A percentile compares a stretch with the other conserved stretches of the same genome.
Conservation (phyloP, 2,888 invertebrate genomes). For the Tetragnatha montana region DNA sequence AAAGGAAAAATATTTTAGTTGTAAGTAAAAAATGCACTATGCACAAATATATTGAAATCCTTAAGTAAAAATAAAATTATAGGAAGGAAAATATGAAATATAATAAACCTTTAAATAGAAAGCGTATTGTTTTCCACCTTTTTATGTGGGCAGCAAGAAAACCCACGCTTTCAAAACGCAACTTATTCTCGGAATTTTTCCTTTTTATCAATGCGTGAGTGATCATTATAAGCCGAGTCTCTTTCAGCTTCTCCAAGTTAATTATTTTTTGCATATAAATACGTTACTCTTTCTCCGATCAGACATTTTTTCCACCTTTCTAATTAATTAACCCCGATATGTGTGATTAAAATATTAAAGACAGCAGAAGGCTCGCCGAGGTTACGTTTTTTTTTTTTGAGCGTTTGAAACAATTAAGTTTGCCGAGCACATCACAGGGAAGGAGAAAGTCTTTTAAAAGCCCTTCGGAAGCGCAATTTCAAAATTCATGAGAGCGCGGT, state of each 20-base stretch:
- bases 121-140: background rate
- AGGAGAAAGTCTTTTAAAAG: conserved; percentile 2
- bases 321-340: conserved; percentile 23
- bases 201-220: background rate
- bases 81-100: background rate
- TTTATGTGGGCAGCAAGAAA: background rate
- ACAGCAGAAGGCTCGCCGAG: background rate
- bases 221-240: background rate
- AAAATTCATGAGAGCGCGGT: conserved; percentile 34
- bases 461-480: conserved; percentile 14
- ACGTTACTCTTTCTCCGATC: background rate
- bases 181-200: background rate
- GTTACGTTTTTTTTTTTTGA: background rate
- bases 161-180: background rate
- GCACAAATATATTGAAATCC: background rate
- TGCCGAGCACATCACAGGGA: background rate
- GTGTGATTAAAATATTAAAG: conserved; percentile 18
- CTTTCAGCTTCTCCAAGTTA: background rate
- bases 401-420: background rate
- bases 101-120: background rate
- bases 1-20: no score
- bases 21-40: background rate
- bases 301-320: background rate
- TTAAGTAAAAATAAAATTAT: background rate
- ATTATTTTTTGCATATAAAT: background rate